Conservation (phyloP, 2,797 vertebrate species). For the Coccyzus lansbergi region DNA sequence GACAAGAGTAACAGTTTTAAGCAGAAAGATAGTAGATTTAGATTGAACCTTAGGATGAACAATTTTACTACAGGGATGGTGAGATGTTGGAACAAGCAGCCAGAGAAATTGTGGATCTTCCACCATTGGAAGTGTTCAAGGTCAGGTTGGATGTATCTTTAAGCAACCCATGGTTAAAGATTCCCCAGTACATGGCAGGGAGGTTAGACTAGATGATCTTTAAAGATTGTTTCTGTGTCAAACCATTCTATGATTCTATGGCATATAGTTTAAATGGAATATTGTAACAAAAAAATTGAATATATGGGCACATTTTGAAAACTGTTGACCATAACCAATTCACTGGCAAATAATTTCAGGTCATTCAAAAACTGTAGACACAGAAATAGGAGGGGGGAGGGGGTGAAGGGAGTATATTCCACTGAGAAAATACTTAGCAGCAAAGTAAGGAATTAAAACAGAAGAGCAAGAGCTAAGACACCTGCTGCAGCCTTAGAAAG, state of each 20-base stretch:
- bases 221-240: neutral
- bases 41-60: neutral
- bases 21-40: too few relatives aligned
- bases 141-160: too few relatives aligned
- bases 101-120: neutral
- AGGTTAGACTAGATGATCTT: neutral
- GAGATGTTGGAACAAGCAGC: neutral
- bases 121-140: neutral
- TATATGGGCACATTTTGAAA: neutral
- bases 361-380: neutral
- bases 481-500: neutral
- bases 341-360: neutral
- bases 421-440: neutral
- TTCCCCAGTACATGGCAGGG: rapidly evolving
- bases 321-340: neutral
- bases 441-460: neutral
- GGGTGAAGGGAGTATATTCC: neutral
- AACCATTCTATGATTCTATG: neutral
- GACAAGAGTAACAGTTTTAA: neutral
- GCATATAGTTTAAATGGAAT: neutral
- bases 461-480: neutral
- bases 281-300: neutral
- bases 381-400: too few relatives aligned
- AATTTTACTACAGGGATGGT: neutral
- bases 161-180: neutral